Evolutionary conservation across 2,113 vertebrate genomes (phyloP).

Genomic region (Mesitornis unicolor): DNA sequence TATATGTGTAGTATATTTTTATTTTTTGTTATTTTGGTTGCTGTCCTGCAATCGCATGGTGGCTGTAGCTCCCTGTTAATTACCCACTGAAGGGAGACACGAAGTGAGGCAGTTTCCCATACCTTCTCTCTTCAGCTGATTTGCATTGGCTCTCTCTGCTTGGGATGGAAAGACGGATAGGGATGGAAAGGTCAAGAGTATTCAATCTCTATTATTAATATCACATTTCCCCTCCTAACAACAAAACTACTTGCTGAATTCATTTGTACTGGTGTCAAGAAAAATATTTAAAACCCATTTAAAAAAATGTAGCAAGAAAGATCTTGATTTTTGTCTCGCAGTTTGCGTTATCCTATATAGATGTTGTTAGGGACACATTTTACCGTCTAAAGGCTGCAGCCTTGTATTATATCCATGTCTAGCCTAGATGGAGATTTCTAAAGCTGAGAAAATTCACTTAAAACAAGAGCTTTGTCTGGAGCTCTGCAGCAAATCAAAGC

Average conservation of each 20-base stretch:
- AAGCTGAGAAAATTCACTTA: background rate
- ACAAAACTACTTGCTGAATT: background rate
- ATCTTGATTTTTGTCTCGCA: background rate
- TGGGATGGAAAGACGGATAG: background rate
- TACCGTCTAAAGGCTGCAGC: background rate
- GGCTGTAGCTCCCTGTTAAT: background rate
- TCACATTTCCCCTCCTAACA: background rate
- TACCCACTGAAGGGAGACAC: background rate
- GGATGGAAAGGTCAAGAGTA: background rate
- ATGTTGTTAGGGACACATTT: background rate
- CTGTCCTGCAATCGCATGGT: background rate
- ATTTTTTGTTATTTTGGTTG: background rate
- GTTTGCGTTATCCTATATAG: background rate
- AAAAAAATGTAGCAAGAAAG: background rate
- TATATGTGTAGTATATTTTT: background rate
- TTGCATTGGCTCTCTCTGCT: background rate
- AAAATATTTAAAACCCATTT: background rate
- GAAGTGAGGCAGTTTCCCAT: background rate
- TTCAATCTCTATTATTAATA: background rate
- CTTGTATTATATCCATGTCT: background rate
- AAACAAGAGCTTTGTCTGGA: background rate
- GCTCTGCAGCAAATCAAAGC: background rate
- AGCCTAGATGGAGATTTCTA: background rate
- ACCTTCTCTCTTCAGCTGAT: background rate
- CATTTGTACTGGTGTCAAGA: background rate